Conservation (phyloP, 1,140 invertebrate genomes). For the Danaus plexippus region DNA sequence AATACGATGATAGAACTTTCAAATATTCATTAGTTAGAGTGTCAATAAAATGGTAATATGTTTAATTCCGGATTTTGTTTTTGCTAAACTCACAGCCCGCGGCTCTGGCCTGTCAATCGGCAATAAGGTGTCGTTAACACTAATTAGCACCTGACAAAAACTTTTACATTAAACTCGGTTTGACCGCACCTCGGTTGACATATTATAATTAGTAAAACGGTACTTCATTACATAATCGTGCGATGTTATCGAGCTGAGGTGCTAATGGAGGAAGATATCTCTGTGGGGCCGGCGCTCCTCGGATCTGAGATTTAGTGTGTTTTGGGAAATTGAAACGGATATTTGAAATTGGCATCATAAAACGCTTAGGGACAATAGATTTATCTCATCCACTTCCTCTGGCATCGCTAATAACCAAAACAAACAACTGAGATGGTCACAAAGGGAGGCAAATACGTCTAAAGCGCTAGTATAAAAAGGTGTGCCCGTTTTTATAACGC, state of each 20-base stretch:
- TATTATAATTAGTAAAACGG: conserved; percentile 23
- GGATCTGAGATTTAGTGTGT: conserved; percentile 14
- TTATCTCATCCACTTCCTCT: conserved; percentile 69
- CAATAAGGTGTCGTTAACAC: conserved; percentile 42
- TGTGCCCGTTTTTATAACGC: conserved; percentile 64
- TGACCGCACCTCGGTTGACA: conserved; percentile 4
- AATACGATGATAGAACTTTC: conserved; percentile 37
- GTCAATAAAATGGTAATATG: conserved; percentile 60
- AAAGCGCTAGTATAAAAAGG: conserved; percentile 68
- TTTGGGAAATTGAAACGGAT: conserved; percentile 53
- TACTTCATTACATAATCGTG: conserved; percentile 19
- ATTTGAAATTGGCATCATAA: conserved; percentile 67
- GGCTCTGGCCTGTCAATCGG: conserved; percentile 30
- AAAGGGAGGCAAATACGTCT: conserved; percentile 63
- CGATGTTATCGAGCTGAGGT: conserved; percentile 24
- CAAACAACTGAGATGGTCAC: conserved; percentile 62
- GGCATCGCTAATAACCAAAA: conserved; percentile 66
- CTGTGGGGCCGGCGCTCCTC: conserved; percentile 3
- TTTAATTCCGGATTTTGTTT: conserved; percentile 48
- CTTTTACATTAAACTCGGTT: conserved; percentile 28
- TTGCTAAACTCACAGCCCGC: conserved; percentile 47
- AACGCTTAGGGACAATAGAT: conserved; percentile 67
- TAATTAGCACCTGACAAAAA: conserved; percentile 55
- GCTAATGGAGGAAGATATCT: conserved; percentile 42
- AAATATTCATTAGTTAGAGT: conserved; percentile 38